Evolutionary conservation across 1,140 invertebrate species (phyloP).

Genomic region (Theocolax elegans): DNA sequence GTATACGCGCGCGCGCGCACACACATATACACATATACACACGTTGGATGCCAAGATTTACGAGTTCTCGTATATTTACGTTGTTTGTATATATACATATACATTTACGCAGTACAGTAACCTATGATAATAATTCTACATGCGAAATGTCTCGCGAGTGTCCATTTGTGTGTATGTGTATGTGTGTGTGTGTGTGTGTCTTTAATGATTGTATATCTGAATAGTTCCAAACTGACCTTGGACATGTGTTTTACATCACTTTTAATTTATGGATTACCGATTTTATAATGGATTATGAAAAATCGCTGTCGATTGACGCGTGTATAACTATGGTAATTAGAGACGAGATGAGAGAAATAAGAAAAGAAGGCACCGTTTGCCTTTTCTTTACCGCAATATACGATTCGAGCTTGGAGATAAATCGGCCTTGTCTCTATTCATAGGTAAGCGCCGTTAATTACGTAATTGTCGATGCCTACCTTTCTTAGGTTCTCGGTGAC

Average conservation of each 20-base stretch:
- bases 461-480: neutral
- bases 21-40: no score
- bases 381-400: neutral
- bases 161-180: no score
- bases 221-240: neutral
- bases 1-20: no score
- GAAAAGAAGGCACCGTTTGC: neutral
- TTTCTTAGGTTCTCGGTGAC: neutral
- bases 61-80: no score
- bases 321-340: no score
- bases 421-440: constrained; percentile 19
- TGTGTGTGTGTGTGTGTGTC: no score
- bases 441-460: neutral
- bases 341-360: neutral
- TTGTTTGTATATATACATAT: neutral
- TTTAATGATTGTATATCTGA: neutral
- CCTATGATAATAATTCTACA: no score
- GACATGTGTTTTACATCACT: neutral
- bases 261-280: neutral
- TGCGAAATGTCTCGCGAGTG: no score
- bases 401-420: neutral
- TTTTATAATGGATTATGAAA: constrained; percentile 26
- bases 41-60: no score
- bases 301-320: no score
- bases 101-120: no score